phyloP scores from a whole-genome alignment of 2,113 vertebrate species.

The Podarcis cretensis region DNA sequence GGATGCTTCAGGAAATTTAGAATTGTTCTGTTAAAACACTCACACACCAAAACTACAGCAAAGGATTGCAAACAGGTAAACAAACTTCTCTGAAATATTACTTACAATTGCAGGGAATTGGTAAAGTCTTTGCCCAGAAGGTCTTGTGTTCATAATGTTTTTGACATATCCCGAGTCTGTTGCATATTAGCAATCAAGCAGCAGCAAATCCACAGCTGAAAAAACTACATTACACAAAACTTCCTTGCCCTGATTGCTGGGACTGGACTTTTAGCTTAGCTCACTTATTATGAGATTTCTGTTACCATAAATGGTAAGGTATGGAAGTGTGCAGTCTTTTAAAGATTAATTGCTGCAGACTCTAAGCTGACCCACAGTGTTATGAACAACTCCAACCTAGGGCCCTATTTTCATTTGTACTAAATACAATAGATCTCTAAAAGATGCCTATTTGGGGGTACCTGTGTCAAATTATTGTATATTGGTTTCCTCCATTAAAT shows the following conservation, averaged over 20 bases:
- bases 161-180: not conserved
- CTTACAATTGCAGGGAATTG: slow-evolving; percentile 54
- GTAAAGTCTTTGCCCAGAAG: not conserved
- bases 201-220: slow-evolving; percentile 4
- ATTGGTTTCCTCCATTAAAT: not conserved
- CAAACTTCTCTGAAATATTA: slow-evolving; percentile 21
- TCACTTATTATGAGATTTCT: slow-evolving; percentile 54
- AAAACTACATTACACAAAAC: not conserved
- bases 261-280: slow-evolving; percentile 46
- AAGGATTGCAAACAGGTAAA: not conserved
- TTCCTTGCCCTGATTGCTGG: slow-evolving; percentile 36
- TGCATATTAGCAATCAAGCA: not conserved
- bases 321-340: slow-evolving; percentile 63
- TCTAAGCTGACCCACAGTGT: slow-evolving; percentile 47
- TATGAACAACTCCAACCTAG: not conserved
- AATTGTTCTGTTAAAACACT: not conserved
- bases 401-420: not conserved
- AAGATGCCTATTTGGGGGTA: not conserved
- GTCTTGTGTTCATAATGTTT: slow-evolving; percentile 4
- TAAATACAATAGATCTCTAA: not conserved
- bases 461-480: not conserved
- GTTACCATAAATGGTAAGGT: slow-evolving; percentile 84
- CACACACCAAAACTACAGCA: not conserved
- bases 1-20: not conserved
- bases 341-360: slow-evolving; percentile 57